Evolutionary conservation across 2,888 invertebrate species (phyloP).

Genomic region (Deroplatys truncata): DNA sequence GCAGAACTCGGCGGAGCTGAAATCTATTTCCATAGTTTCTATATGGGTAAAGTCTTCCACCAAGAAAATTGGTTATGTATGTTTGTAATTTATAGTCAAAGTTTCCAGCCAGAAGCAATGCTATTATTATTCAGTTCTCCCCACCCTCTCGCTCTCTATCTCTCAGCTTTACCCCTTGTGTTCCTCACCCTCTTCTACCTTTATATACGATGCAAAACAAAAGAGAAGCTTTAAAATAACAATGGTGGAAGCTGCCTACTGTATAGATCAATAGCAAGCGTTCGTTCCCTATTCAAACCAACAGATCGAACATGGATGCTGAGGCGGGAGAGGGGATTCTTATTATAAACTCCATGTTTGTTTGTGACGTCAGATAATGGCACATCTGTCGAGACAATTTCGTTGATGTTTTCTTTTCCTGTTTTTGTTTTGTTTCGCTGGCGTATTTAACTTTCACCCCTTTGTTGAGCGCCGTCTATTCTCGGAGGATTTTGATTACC

Average conservation of each 20-base stretch:
- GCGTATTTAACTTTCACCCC: neutral
- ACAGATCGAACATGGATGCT: conserved; percentile 22
- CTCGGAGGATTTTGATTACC: neutral
- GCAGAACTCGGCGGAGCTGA: conserved; percentile 6
- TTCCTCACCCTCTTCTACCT: conserved; percentile 18
- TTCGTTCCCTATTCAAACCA: conserved; percentile 14
- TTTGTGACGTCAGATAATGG: conserved; percentile 10
- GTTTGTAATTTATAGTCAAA: conserved; percentile 31
- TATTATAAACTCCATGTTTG: conserved; percentile 15
- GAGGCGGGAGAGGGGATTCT: neutral
- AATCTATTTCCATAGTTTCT: conserved; percentile 23
- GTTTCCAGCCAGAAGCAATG: conserved; percentile 28
- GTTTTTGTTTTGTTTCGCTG: neutral
- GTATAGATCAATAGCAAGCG: conserved; percentile 22
- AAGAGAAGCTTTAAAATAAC: conserved; percentile 31
- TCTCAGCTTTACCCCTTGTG: conserved; percentile 22
- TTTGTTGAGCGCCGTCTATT: neutral
- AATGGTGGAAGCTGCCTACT: conserved; percentile 19
- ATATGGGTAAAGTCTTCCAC: conserved; percentile 24
- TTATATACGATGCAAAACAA: conserved; percentile 29
- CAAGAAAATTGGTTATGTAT: conserved; percentile 31
- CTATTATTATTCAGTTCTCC: conserved; percentile 27
- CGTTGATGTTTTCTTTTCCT: neutral
- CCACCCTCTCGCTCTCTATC: conserved; percentile 9
- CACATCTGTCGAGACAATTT: conserved; percentile 10